Percentiles rank a stretch among this genome's conserved stretches.
phyloP scores from a whole-genome alignment of 2,113 vertebrate species.

The Daubentonia madagascariensis region DNA sequence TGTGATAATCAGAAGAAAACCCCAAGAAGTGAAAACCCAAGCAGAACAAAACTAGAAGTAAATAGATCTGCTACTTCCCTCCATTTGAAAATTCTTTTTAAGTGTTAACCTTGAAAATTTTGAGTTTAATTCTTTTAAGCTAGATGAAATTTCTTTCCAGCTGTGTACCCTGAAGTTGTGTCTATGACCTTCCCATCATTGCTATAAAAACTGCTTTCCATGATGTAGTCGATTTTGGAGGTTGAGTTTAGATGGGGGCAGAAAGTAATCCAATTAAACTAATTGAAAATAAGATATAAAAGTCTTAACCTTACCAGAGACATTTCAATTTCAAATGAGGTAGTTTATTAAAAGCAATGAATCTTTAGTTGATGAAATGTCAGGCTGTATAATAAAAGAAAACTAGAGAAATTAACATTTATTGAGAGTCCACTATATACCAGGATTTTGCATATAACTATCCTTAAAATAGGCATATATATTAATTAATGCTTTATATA shows the following conservation, averaged over 20 bases:
- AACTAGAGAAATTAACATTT: neutral
- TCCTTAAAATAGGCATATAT: neutral
- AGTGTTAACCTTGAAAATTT: neutral
- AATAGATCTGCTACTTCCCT: neutral
- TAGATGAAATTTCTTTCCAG: neutral
- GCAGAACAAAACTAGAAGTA: neutral
- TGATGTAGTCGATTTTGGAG: neutral
- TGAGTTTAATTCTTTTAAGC: neutral
- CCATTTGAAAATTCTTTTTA: neutral
- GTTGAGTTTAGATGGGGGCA: neutral
- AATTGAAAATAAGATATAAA: conserved; percentile 42
- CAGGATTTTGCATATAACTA: neutral
- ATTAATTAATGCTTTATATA: neutral
- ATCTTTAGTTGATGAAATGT: conserved; percentile 4
- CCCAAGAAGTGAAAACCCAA: neutral
- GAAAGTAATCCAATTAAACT: conserved; percentile 50
- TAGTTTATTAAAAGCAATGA: conserved; percentile 33
- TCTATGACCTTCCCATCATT: neutral
- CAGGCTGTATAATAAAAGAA: neutral
- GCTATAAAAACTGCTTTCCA: neutral
- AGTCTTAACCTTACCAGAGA: conserved; percentile 41
- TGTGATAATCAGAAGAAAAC: neutral
- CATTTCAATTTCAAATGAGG: conserved; percentile 60
- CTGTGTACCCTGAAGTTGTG: neutral
- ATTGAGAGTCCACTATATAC: neutral